These are phyloP conservation scores for Halictus quadricinctus DNA, from an alignment of 2,888 invertebrate genomes.

Conservation along the genomic window DNA sequence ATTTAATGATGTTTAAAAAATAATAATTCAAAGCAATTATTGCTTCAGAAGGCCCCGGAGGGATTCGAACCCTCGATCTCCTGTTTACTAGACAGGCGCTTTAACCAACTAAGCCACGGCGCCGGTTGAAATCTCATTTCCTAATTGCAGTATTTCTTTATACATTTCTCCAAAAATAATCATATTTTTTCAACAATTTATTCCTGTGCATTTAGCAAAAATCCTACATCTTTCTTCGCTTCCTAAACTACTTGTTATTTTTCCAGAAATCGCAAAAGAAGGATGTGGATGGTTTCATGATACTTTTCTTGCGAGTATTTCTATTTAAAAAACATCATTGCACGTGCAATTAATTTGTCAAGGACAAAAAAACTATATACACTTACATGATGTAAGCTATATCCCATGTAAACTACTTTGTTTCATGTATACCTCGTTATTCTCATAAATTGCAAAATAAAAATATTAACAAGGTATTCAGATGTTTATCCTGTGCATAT, in stretches of 20 bases:
- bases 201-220: neutral
- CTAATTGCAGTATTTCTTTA: neutral
- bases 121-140: slow-evolving; percentile 79
- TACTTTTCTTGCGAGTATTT: neutral
- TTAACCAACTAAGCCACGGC: slow-evolving; percentile 92
- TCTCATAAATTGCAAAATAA: too few species aligned
- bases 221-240: neutral
- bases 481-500: too few species aligned
- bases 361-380: too few species aligned
- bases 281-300: too few species aligned
- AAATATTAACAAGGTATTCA: too few species aligned
- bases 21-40: neutral
- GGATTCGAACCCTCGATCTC: slow-evolving; percentile 88
- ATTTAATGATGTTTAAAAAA: neutral
- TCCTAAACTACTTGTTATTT: neutral
- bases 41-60: slow-evolving; percentile 84
- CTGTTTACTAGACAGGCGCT: slow-evolving; percentile 89
- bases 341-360: neutral
- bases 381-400: too few species aligned
- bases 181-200: neutral
- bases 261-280: neutral
- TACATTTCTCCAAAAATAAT: neutral
- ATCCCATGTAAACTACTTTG: too few species aligned
- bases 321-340: neutral
- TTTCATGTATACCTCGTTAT: too few species aligned